Base-by-base conservation (phyloP, 1,140 invertebrate species). In the Sinella curviseta region DNA sequence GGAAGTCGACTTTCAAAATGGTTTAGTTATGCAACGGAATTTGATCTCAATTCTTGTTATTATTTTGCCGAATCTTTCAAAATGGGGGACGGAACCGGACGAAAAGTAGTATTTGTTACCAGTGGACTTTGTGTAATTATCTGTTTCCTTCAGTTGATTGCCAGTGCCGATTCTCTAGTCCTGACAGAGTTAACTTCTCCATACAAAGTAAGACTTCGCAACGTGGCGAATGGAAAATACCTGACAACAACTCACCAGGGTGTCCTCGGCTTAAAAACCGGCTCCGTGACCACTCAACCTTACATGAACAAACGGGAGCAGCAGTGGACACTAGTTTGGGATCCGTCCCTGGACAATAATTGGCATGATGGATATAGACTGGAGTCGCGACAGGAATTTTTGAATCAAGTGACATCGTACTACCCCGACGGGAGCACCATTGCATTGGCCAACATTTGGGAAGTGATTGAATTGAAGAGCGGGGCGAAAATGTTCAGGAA, bases 381-480 rank as follows among this genome's bases (percentile, higher is more conserved):
- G 2, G 77, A 78, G 28, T 74, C 67, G 26, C 39, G 39, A 35
- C 70, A 78, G 74, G 77, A 78, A 39, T 78, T 73, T 24, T 74
- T 78, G 30, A 78, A 78, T 35, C n/a, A 35, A 31, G 48, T 78
- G 24, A 78, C 77, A 17, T 31, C 77, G 3, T 78, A 26, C 36
- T 78, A 78, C 36, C 77, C 77, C 2, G 77, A 74, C 17, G 77
- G 65, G 31, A 57, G 77, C 12, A 78, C 77, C 0, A 36, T 39
- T n/a, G 77, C 77, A 3, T 33, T 78, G 12, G 65, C 65, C 0
- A 78, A 78, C 31, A 78, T 78, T 33, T 78, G 77, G 77, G 77
- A 78, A 34, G 70, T 78, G 30, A 34, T 78, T 16, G 67, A 73
- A n/a, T 1, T 74, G 26, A 28, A 1, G 8, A 57, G 39, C 14